Conservation (phyloP, 2,797 vertebrate species). For the Phaenicophaeus curvirostris region DNA sequence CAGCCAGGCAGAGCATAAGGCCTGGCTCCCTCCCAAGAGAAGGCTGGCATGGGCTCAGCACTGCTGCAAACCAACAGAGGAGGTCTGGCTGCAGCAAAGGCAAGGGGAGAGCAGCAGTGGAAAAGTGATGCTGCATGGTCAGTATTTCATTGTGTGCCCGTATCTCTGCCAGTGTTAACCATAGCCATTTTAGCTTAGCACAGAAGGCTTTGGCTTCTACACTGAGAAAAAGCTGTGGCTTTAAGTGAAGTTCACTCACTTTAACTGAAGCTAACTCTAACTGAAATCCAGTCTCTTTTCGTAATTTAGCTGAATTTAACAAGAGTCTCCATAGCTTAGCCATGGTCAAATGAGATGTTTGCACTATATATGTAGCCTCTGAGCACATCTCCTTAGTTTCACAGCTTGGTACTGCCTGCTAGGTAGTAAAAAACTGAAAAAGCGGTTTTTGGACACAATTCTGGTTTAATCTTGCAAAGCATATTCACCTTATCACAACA, state of each 20-base stretch:
- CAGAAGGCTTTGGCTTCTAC: background rate
- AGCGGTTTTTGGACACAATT: background rate
- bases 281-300: background rate
- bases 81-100: background rate
- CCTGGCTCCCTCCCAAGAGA: background rate
- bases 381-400: background rate
- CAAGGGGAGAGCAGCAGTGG: fast-evolving
- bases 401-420: background rate
- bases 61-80: fast-evolving
- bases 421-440: background rate
- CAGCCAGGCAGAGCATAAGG: background rate
- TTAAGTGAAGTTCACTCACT: background rate
- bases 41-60: no score
- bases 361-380: background rate
- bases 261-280: background rate
- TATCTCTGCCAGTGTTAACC: no score
- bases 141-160: background rate
- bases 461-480: background rate
- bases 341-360: background rate
- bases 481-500: background rate
- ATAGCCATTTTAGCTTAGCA: no score
- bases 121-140: background rate
- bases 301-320: background rate
- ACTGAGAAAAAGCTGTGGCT: background rate
- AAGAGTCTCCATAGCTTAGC: background rate